Percentiles rank a stretch among this genome's conserved stretches.
These are phyloP conservation scores for Merluccius polli DNA, from an alignment of 2,797 vertebrate genomes.

Conservation along the genomic window DNA sequence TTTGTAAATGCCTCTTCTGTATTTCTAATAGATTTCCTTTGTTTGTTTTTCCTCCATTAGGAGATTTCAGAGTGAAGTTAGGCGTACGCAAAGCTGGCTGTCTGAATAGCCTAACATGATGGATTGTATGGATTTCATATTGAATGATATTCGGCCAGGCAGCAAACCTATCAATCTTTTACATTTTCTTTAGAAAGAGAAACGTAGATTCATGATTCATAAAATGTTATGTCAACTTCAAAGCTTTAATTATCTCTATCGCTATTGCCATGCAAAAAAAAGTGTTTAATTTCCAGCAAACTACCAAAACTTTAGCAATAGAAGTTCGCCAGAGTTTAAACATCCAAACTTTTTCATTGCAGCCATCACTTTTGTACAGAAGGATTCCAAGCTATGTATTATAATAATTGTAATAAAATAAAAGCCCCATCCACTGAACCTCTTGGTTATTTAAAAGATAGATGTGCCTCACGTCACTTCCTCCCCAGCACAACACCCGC, in stretches of 20 bases:
- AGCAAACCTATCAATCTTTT: not conserved
- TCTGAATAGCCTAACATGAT: not conserved
- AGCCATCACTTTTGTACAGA: not conserved
- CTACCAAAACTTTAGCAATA: not conserved
- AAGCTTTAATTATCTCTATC: no score
- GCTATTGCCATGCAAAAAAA: not conserved
- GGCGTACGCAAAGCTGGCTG: not conserved
- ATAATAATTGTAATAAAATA: slow-evolving; percentile 1
- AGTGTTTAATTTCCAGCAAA: not conserved
- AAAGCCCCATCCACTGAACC: not conserved
- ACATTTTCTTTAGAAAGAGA: not conserved
- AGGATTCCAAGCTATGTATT: not conserved
- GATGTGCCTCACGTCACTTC: not conserved
- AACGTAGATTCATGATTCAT: not conserved
- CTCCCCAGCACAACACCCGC: not conserved
- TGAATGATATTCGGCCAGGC: not conserved
- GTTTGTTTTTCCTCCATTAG: not conserved
- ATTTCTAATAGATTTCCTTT: not conserved
- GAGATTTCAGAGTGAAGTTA: not conserved
- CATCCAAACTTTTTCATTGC: not conserved
- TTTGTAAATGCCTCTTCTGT: not conserved
- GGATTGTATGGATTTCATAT: not conserved
- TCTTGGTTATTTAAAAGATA: not conserved
- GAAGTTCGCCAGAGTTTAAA: not conserved
- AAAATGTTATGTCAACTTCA: not conserved